These are phyloP conservation scores for Andricus quercusramuli DNA, from an alignment of 2,888 invertebrate species.

Conservation along the genomic window DNA sequence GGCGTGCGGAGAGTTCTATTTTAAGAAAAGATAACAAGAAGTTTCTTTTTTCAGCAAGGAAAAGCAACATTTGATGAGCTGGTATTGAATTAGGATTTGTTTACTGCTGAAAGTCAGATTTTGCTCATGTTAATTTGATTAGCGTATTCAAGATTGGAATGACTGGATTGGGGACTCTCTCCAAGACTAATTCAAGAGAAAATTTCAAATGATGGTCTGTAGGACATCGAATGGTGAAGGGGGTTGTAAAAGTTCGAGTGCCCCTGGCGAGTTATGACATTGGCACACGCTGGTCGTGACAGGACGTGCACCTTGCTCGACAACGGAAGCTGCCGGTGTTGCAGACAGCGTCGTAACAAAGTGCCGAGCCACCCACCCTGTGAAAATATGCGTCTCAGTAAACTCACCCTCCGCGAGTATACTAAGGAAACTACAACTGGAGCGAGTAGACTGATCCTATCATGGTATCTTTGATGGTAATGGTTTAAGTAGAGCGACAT, in stretches of 20 bases:
- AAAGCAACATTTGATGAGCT: neutral
- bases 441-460: neutral
- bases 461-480: constrained; percentile 49
- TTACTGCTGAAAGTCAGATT: neutral
- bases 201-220: neutral
- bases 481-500: constrained; percentile 66
- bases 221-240: neutral
- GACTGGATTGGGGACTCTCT: neutral
- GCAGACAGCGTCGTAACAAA: constrained; percentile 42
- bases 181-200: neutral
- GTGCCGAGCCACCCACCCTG: constrained; percentile 30
- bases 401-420: neutral
- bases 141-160: neutral
- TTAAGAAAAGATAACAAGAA: neutral
- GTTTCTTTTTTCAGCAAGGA: neutral
- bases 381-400: constrained; percentile 25
- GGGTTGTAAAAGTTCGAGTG: neutral
- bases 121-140: neutral
- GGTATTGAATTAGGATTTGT: neutral
- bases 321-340: constrained; percentile 34
- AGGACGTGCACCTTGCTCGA: constrained; percentile 37
- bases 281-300: constrained; percentile 32
- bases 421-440: neutral
- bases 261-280: constrained; percentile 7
- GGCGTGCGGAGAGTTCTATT: constrained; percentile 6